Evolutionary conservation across 2,113 vertebrate genomes (phyloP), one percentile per base, ranked within the genome.

Genomic region (Vulpes ferrilata): DNA sequence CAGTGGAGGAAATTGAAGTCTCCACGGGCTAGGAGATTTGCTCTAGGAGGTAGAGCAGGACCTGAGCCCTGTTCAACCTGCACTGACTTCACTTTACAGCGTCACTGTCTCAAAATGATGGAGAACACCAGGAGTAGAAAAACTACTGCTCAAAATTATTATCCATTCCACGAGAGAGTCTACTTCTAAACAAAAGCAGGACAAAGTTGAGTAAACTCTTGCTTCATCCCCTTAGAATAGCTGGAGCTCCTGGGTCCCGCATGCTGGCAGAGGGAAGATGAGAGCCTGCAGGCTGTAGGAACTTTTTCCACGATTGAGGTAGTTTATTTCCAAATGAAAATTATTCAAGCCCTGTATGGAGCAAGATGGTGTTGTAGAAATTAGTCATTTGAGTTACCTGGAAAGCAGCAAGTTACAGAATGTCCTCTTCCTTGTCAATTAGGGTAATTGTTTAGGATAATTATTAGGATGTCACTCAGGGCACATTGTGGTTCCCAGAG

Each of bases 251-350:
- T 62, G 5, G 12, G 2, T 55, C 76, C 53, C 20, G 10, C 38
- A 1, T 7, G 15, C 15, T 10, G 43, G 7, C 16, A 11, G 67
- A 82, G 30, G 51, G 17, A 20, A 23, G 20, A 1, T 1, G 11
- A 48, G 22, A 65, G 32, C 1, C 0, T 2, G 0, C 2, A 0
- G 8, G 0, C 11, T 0, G 5, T 0, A 32, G 3, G 7, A 13
- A 7, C 48, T n/a, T 1, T 3, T 3, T 48, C 13, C 10, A 6
- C 1, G 2, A 30, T 1, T 4, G 16, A 86, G 53, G n/a, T 57
- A 17, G n/a, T 64, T 22, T 6, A 23, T 19, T 57, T 81, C 80
- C 65, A 71, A 57, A 38, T 8, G 43, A 7, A 65, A 17, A 19
- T 62, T 4, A 0, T 19, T 48, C 5, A 67, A 43, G 80, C 25